A percentile compares a stretch with the other conserved stretches of the same genome.
Evolutionary conservation across 1,140 invertebrate species (phyloP).

Genomic region (Prorops nasuta): DNA sequence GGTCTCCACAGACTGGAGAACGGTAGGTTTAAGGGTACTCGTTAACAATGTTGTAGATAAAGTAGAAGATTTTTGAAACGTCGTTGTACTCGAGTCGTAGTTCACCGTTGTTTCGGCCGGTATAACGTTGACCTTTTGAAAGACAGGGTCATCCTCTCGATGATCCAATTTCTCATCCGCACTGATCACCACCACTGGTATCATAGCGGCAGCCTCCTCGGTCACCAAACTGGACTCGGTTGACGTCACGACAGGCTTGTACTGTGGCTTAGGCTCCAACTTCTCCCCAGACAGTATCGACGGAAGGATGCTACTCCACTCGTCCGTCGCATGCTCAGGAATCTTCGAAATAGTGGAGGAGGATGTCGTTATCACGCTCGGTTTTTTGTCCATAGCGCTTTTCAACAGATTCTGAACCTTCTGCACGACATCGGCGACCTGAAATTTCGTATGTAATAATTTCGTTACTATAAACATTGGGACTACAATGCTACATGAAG

Average conservation of each 20-base stretch:
- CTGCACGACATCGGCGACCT: slow-evolving; percentile 75
- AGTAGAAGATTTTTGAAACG: slow-evolving; percentile 8
- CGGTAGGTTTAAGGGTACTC: not conserved
- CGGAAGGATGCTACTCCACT: slow-evolving; percentile 78
- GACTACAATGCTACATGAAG: not conserved
- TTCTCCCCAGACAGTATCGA: slow-evolving; percentile 73
- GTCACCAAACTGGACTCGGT: not conserved
- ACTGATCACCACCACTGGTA: slow-evolving; percentile 47
- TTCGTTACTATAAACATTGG: slow-evolving; percentile 1
- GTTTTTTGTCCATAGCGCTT: slow-evolving; percentile 69
- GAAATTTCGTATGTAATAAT: slow-evolving; percentile 4
- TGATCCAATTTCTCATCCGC: slow-evolving; percentile 33
- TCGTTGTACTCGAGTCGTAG: not conserved
- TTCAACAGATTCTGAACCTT: slow-evolving; percentile 81
- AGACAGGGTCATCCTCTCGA: slow-evolving; percentile 35
- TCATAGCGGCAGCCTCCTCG: slow-evolving; percentile 30
- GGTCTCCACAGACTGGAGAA: slow-evolving; percentile 17
- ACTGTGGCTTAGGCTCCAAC: no score
- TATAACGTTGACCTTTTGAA: slow-evolving; percentile 37
- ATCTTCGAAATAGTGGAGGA: slow-evolving; percentile 64
- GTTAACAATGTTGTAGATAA: not conserved
- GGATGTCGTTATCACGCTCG: slow-evolving; percentile 54
- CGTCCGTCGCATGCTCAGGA: slow-evolving; percentile 59
- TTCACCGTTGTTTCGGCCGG: slow-evolving; percentile 12
- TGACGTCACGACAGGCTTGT: not conserved